A percentile compares a stretch with the other conserved stretches of the same genome.
These are phyloP conservation scores for Ashinkailepas kermadecensis DNA, from an alignment of 2,888 invertebrate species.

Conservation along the genomic window DNA sequence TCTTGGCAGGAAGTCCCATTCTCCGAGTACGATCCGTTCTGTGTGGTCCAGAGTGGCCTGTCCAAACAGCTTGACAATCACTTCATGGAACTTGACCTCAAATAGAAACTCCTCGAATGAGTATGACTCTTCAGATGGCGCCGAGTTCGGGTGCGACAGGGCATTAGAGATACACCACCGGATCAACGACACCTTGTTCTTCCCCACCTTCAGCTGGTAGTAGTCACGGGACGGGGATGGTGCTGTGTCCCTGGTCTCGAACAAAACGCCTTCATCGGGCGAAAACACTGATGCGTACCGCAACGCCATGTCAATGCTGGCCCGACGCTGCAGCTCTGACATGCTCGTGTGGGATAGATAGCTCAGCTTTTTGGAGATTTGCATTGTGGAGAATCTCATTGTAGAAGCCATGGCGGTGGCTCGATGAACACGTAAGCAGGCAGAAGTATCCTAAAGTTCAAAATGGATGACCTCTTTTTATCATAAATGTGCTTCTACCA, in stretches of 20 bases:
- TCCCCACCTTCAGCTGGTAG: neutral
- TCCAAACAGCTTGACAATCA: neutral
- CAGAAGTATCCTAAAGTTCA: no score
- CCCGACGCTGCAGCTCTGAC: neutral
- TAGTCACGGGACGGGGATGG: neutral
- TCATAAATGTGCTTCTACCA: no score
- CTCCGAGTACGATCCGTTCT: neutral
- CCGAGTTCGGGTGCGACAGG: neutral
- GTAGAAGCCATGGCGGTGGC: neutral
- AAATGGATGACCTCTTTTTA: no score
- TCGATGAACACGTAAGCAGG: no score
- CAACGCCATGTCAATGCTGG: neutral
- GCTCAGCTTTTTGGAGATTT: neutral
- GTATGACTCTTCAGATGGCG: neutral
- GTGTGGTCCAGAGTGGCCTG: neutral
- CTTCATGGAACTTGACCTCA: neutral
- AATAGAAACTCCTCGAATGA: neutral
- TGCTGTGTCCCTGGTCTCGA: neutral
- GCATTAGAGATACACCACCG: conserved; percentile 8
- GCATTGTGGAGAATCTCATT: neutral
- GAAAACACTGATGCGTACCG: neutral
- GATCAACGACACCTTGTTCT: neutral
- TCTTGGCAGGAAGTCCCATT: neutral
- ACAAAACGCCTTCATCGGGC: neutral
- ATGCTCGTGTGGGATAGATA: neutral